These are phyloP conservation scores for Pseudomyrmex pallidus DNA, from an alignment of 1,140 invertebrate genomes.

Conservation along the genomic window DNA sequence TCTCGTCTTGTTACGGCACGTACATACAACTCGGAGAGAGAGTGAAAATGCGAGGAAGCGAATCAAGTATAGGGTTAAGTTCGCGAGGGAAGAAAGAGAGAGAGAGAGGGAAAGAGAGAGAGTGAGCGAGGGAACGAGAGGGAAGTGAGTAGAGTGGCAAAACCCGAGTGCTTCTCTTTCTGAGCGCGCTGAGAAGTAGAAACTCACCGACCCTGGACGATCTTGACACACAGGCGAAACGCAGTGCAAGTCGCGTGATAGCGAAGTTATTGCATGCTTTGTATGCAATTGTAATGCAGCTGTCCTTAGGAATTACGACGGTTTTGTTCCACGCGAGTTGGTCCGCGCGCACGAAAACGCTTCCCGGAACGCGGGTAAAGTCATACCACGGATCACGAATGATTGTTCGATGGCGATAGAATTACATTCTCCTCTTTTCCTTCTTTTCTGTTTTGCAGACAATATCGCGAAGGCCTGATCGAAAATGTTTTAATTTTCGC, in stretches of 20 bases:
- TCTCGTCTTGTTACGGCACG: conserved; percentile 45
- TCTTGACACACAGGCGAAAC: conserved; percentile 35
- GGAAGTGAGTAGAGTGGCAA: too few species aligned
- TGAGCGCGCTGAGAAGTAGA: conserved; percentile 32
- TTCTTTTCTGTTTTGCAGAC: background rate
- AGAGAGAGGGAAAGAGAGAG: background rate
- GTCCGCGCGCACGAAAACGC: background rate
- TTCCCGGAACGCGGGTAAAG: background rate
- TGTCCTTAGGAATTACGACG: background rate
- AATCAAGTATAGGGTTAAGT: conserved; percentile 17
- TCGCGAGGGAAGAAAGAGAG: background rate
- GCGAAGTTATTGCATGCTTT: conserved; percentile 30
- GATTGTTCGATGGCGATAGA: background rate
- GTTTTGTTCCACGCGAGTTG: background rate
- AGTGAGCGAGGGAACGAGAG: background rate
- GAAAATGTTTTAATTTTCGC: too few species aligned
- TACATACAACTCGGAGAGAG: conserved; percentile 8
- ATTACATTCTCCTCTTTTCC: background rate
- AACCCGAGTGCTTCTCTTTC: conserved; percentile 51
- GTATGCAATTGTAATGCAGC: background rate
- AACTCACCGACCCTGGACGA: conserved; percentile 41
- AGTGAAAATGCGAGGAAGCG: conserved; percentile 8
- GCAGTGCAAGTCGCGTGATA: background rate
- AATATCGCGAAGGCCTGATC: background rate
- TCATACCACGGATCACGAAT: background rate